Conservation (phyloP, 2,113 vertebrate species). For the Platanista minor region DNA sequence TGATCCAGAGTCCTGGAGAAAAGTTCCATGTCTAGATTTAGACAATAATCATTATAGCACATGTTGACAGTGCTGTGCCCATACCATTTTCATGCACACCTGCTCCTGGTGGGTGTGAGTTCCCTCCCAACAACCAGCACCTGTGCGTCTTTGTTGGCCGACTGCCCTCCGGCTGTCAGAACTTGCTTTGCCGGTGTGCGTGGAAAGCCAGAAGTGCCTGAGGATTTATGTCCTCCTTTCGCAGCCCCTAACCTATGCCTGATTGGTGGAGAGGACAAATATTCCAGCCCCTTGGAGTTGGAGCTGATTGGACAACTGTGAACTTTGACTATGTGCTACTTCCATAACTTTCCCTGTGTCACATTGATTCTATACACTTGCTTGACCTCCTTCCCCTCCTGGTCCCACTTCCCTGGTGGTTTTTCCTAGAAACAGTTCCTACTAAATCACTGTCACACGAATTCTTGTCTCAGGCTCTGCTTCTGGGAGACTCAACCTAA, state of each 20-base stretch:
- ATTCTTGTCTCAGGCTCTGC: neutral
- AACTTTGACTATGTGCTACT: neutral
- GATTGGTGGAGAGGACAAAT: neutral
- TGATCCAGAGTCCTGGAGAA: neutral
- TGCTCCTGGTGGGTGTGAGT: neutral
- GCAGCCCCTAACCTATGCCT: neutral
- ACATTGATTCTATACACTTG: neutral
- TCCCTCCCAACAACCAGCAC: neutral
- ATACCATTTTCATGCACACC: neutral
- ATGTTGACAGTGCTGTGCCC: neutral
- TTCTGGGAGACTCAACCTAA: conserved; percentile 4
- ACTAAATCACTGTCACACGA: neutral
- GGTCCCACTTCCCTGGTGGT: neutral
- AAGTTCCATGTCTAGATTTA: conserved; percentile 21
- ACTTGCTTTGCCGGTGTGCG: neutral
- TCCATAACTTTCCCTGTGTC: neutral
- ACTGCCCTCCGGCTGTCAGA: neutral
- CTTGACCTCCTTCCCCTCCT: neutral
- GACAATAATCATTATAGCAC: neutral
- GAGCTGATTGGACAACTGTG: neutral
- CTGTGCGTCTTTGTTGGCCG: neutral
- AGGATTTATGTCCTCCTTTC: neutral
- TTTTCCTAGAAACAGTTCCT: conserved; percentile 24
- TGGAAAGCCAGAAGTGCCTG: neutral
- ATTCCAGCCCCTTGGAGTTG: neutral